phyloP scores from a whole-genome alignment of 2,797 vertebrate species.

The Sibirionetta formosa region DNA sequence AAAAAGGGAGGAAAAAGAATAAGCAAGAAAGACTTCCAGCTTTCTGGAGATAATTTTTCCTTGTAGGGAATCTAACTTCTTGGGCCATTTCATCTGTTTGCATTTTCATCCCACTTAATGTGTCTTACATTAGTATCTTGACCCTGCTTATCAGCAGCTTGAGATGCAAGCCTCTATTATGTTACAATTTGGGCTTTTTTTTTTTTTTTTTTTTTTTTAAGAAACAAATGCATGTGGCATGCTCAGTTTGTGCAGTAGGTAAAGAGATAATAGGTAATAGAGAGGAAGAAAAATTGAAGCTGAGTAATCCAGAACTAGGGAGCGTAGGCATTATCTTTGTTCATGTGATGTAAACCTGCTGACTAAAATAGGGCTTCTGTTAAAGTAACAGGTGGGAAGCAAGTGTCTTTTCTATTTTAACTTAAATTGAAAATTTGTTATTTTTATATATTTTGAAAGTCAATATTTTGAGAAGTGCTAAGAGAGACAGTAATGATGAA shows the following conservation, averaged over 20 bases:
- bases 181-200: not conserved
- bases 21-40: not conserved
- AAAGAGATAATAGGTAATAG: not conserved
- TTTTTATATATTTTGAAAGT: not conserved
- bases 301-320: fast-evolving
- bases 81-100: not conserved
- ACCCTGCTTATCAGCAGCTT: not conserved
- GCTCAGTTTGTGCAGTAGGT: not conserved
- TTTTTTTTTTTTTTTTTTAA: not conserved
- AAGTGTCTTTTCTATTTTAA: not conserved
- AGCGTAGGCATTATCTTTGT: not conserved
- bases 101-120: not conserved
- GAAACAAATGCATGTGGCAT: not conserved
- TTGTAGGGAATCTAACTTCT: not conserved
- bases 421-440: not conserved
- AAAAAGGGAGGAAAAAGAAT: not conserved
- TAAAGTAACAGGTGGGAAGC: not conserved
- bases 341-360: not conserved
- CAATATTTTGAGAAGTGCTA: not conserved
- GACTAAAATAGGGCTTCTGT: not conserved
- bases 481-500: not conserved
- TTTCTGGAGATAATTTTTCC: not conserved
- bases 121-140: not conserved
- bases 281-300: not conserved
- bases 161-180: not conserved